Evolutionary conservation across 2,888 invertebrate species (phyloP).

Genomic region (Exephanes ischioxanthus): DNA sequence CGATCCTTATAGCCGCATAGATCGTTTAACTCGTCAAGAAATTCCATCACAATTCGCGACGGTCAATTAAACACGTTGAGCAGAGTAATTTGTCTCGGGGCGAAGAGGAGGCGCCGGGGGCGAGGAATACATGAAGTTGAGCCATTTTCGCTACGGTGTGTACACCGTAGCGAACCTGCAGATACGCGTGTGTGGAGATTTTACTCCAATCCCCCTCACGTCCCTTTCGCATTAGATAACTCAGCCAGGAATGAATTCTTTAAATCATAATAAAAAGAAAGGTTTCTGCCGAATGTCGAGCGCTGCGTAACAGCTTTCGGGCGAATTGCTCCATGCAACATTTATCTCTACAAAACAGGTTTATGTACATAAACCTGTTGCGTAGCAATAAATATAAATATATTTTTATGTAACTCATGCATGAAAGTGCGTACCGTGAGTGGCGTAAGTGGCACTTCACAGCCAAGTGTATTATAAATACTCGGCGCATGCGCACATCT

Average conservation of each 20-base stretch:
- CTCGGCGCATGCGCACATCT: too few species aligned
- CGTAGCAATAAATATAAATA: too few species aligned
- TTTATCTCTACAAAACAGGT: not conserved
- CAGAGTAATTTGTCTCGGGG: slow-evolving; percentile 60
- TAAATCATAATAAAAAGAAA: slow-evolving; percentile 29
- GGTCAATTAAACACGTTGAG: slow-evolving; percentile 76
- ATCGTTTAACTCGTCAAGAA: slow-evolving; percentile 68
- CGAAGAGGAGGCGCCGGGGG: not conserved
- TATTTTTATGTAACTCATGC: too few species aligned
- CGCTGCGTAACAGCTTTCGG: slow-evolving; percentile 24
- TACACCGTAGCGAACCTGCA: not conserved
- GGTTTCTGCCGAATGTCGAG: slow-evolving; percentile 5
- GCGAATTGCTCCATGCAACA: slow-evolving; percentile 38
- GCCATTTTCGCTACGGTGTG: slow-evolving; percentile 17
- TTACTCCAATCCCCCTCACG: not conserved
- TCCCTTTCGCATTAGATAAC: slow-evolving; percentile 13
- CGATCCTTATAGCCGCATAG: not conserved
- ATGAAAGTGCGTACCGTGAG: too few species aligned
- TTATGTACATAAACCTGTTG: too few species aligned
- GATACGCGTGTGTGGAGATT: not conserved
- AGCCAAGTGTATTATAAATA: too few species aligned
- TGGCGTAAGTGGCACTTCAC: too few species aligned
- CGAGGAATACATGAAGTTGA: slow-evolving; percentile 20
- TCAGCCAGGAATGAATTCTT: slow-evolving; percentile 20
- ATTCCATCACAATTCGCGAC: slow-evolving; percentile 72